A percentile compares a stretch with the other conserved stretches of the same genome.
Evolutionary conservation across 2,888 invertebrate genomes (phyloP).

Genomic region (Sinotaia quadrata): DNA sequence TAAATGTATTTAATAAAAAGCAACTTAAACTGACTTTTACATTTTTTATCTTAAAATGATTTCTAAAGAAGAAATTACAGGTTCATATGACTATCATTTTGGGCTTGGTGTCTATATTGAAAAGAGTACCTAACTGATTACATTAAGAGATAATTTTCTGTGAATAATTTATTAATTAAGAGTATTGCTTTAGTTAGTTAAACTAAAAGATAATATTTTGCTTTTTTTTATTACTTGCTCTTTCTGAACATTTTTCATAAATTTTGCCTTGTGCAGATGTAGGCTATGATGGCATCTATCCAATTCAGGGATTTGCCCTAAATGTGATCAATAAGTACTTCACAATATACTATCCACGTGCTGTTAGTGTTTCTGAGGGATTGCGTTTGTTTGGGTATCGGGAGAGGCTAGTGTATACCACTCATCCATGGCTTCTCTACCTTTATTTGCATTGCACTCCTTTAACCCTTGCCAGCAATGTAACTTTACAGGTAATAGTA

Average conservation of each 20-base stretch:
- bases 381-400: conserved; percentile 49
- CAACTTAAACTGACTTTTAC: too few species aligned
- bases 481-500: conserved; percentile 57
- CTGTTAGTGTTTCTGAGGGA: conserved; percentile 47
- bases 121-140: too few species aligned
- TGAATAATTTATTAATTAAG: background rate
- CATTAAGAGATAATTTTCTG: conserved; percentile 6
- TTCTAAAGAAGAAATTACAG: too few species aligned
- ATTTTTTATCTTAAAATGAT: too few species aligned
- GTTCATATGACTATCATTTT: too few species aligned
- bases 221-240: background rate
- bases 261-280: conserved; percentile 61
- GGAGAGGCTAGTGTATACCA: conserved; percentile 66
- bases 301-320: conserved; percentile 57
- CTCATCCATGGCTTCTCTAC: conserved; percentile 68
- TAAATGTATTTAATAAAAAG: too few species aligned
- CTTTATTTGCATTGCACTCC: conserved; percentile 61
- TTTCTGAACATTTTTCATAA: background rate
- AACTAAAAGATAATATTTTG: conserved; percentile 3
- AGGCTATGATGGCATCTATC: conserved; percentile 60
- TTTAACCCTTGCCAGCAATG: conserved; percentile 47
- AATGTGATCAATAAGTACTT: conserved; percentile 66
- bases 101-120: too few species aligned
- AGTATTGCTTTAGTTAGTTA: background rate
- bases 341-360: conserved; percentile 61